A percentile compares a stretch with the other conserved stretches of the same genome.
Conservation (phyloP, 2,797 vertebrate genomes). For the Notolepis coatsorum region DNA sequence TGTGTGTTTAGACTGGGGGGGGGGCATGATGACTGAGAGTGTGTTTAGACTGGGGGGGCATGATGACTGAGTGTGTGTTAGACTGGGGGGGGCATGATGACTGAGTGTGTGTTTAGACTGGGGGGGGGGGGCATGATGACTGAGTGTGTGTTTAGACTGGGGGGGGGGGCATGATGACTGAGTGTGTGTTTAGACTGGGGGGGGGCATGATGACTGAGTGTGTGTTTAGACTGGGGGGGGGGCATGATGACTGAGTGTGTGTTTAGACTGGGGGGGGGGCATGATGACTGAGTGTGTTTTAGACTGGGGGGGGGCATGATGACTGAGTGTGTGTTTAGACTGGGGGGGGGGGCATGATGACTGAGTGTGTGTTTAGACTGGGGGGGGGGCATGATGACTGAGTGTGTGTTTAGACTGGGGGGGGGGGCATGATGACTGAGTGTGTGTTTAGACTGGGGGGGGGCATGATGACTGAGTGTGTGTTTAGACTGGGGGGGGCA, state of each 20-base stretch:
- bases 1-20: no score
- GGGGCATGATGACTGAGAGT: conserved; percentile 33
- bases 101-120: conserved; percentile 54
- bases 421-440: conserved; percentile 54
- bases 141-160: no score
- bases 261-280: conserved; percentile 65
- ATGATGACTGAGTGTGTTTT: conserved; percentile 48
- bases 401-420: conserved; percentile 59
- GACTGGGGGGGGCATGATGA: conserved; percentile 33
- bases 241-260: conserved; percentile 38
- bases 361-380: no score
- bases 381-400: conserved; percentile 34
- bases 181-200: conserved; percentile 59
- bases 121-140: conserved; percentile 59
- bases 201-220: conserved; percentile 54
- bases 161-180: conserved; percentile 34
- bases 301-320: conserved; percentile 30
- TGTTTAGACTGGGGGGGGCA: conserved; percentile 65
- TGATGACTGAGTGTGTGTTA: no score
- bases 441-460: no score
- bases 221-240: no score
- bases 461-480: conserved; percentile 31
- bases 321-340: conserved; percentile 54
- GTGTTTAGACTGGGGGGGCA: conserved; percentile 64
- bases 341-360: conserved; percentile 59